Base-by-base conservation (phyloP, 2,797 vertebrate genomes). In the Lophura swinhoii region DNA sequence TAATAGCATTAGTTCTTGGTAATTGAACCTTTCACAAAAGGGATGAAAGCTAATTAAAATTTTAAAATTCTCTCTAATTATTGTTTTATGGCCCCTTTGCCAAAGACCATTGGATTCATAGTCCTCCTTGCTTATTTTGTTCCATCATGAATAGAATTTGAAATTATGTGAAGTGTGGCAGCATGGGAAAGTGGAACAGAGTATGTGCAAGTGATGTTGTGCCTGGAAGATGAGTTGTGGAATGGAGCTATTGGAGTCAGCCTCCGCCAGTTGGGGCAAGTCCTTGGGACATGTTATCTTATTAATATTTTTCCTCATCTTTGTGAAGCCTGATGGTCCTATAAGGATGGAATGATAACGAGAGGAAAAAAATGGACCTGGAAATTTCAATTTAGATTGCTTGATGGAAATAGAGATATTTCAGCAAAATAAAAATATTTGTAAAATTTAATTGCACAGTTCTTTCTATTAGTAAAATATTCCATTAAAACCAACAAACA, bases 41-140 rank as follows among this genome's bases (percentile, higher is more conserved):
- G 80, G 71, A 94, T 58, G 46, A 71, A 79, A 87, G 62, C 84
- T 96, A 94, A 96, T 95, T 90, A 93, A 91, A 95, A 91, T 89
- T 66, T 84, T 94, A 91, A 29, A 59, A 93, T 89, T 85, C 48
- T 85, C 51, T 71, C 93, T 87, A 73, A 80, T 91, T 87, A 83
- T 94, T 84, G 80, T 95, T 94, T 94, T 84, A 82, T 51, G 55
- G n/a, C 29, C 75, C 39, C 5, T 94, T 94, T 91, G 62, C 88
- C 31, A 80, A 84, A 82, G 72, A 51, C 73, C 14, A 22, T 53
- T 77, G 70, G 68, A 84, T 95, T 92, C 76, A 28, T 51, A 66
- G 76, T 28, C 70, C n/a, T 82, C 60, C 28, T 49, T 60, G n/a
- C 51, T 82, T 92, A 14, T 51, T 62, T 41, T 91, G 62, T 79